Evolutionary conservation across 2,797 vertebrate species (phyloP), one percentile per base, ranked within the genome.

Genomic region (Myripristis murdjan): DNA sequence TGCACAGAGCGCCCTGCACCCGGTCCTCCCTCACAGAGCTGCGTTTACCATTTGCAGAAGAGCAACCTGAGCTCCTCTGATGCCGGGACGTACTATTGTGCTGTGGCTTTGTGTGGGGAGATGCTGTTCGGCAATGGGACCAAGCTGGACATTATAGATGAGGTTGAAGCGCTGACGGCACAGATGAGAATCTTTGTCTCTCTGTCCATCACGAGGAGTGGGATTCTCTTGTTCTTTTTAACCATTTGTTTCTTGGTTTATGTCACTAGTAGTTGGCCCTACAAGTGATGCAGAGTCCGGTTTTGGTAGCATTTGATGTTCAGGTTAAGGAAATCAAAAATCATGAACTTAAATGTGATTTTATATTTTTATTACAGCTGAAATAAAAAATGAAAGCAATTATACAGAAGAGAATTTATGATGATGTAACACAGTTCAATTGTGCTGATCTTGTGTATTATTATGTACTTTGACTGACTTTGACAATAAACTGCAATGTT

Each of bases 21-120:
- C 2, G 43, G 11, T 1, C 1, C 66, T 43, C 20, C 15, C 10
- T 63, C 69, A 24, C 58, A 20, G 26, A 82, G 54, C 28, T 92
- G 92, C 14, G 23, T 81, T 20, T 92, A 88, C 79, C 70, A 77
- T 43, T 44, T 91, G 14, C 72, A 75, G 2, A 89, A 65, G 74
- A 60, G 0, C 1, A 82, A 75, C 43, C 28, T 91, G 55, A 76
- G 58, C 44, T n/a, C 39, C 1, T 3, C 64, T 48, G 80, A 86
- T 18, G 26, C 74, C 56, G 91, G 75, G 3, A 86, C 56, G 16
- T 91, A 89, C 59, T 77, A 71, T 73, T 93, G 91, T 6, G 80
- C 81, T 0, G 70, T 93, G 48, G 77, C 73, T 37, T 72, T 80
- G 2, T 92, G 91, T 57, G 87, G 85, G 39, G 61, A 89, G 16